A percentile compares a stretch with the other conserved stretches of the same genome.
These are phyloP conservation scores for Euclidia mi DNA, from an alignment of 2,888 invertebrate genomes.

Conservation along the genomic window DNA sequence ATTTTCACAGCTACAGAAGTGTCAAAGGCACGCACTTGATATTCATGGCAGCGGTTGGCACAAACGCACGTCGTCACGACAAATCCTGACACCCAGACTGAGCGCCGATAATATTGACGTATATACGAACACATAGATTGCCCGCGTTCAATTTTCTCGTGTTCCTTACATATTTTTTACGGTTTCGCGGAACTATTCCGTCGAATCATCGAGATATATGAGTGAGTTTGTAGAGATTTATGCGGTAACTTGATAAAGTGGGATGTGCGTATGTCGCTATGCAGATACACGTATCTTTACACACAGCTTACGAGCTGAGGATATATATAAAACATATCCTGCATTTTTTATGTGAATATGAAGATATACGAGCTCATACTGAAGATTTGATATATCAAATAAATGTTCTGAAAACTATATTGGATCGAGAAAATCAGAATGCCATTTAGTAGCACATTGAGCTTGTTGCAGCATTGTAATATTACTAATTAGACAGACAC, in stretches of 20 bases:
- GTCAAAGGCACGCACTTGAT: conserved; percentile 64
- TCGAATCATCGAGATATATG: conserved; percentile 45
- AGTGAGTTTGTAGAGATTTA: conserved; percentile 43
- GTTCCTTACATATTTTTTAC: conserved; percentile 45
- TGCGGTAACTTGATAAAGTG: conserved; percentile 33
- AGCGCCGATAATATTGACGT: conserved; percentile 56
- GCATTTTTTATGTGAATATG: not conserved
- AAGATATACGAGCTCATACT: not conserved
- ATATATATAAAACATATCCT: not conserved
- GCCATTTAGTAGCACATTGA: no score
- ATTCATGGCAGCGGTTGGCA: conserved; percentile 65
- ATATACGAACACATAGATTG: conserved; percentile 49
- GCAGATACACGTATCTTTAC: conserved; percentile 7
- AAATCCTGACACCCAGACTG: conserved; percentile 52
- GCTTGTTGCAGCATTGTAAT: no score
- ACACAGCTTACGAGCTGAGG: not conserved
- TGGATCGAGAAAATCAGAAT: no score
- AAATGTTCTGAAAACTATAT: no score
- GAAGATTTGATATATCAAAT: no score
- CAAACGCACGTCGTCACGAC: conserved; percentile 60
- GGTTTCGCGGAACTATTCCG: conserved; percentile 42
- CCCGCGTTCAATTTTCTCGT: conserved; percentile 47
- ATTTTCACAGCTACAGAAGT: conserved; percentile 57
- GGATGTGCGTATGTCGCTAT: conserved; percentile 10
- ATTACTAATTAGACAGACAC: no score